Conservation (phyloP, 1,140 invertebrate species). For the Orussus abietinus region DNA sequence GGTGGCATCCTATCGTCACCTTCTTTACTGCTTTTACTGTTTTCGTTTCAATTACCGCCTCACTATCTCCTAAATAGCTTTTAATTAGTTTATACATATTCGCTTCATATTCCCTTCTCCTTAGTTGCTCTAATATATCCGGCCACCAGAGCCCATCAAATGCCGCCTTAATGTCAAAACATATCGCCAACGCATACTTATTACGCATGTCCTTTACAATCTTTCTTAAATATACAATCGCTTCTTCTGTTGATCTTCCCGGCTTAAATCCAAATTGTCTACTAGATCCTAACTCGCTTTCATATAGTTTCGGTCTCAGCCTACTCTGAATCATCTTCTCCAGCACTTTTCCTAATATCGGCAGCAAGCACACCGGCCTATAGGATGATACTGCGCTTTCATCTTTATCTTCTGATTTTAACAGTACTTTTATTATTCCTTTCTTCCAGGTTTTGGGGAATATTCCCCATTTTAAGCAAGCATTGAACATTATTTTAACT, state of each 20-base stretch:
- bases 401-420: slow-evolving; percentile 16
- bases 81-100: no score
- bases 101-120: no score
- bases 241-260: slow-evolving; percentile 5
- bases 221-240: background rate
- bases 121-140: slow-evolving; percentile 9
- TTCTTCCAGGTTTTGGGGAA: slow-evolving; percentile 18
- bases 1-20: no score
- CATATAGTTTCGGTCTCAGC: background rate
- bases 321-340: slow-evolving; percentile 18
- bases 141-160: slow-evolving; percentile 34
- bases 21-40: no score
- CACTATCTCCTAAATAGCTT: no score
- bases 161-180: slow-evolving; percentile 30
- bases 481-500: slow-evolving; percentile 15
- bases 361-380: slow-evolving; percentile 20
- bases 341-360: slow-evolving; percentile 22
- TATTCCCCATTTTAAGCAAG: background rate
- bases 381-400: slow-evolving; percentile 16
- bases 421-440: slow-evolving; percentile 7
- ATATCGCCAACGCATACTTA: slow-evolving; percentile 5
- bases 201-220: background rate
- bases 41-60: no score
- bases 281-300: background rate
- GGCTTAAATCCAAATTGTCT: slow-evolving; percentile 3